Conservation (phyloP, 30 jellyfish, hydroid and myxozoan species). For the Hydractinia echinata region DNA sequence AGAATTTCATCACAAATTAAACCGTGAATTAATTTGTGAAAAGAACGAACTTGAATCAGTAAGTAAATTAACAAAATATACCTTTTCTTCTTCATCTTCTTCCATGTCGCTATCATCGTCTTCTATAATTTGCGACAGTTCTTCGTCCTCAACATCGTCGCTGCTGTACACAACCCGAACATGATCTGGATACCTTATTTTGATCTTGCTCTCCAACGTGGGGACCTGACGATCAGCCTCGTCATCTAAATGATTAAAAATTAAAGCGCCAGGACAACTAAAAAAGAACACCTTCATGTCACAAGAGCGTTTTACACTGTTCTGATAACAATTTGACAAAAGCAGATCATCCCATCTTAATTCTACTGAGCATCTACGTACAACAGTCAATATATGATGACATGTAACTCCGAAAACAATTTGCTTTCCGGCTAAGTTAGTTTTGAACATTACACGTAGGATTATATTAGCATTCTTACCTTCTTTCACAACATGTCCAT, state of each 20-base stretch:
- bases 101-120: slow-evolving; percentile 61
- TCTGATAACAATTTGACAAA: neutral
- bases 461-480: slow-evolving; percentile 17
- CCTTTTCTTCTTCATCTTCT: slow-evolving; percentile 53
- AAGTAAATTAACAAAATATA: neutral
- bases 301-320: neutral
- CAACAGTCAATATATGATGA: neutral
- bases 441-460: neutral
- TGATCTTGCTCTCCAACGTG: slow-evolving; percentile 49
- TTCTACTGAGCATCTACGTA: neutral
- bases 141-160: slow-evolving; percentile 81
- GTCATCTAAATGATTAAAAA: neutral
- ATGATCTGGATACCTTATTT: slow-evolving; percentile 75
- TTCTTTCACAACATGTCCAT: slow-evolving; percentile 44
- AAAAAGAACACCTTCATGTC: neutral
- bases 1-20: neutral
- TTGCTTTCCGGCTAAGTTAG: neutral
- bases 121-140: slow-evolving; percentile 38
- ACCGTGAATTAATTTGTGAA: neutral
- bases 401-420: neutral
- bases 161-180: slow-evolving; percentile 63
- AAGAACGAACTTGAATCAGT: neutral
- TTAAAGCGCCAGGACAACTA: neutral
- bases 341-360: too few species aligned
- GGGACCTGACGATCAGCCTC: slow-evolving; percentile 47